Base-by-base conservation (phyloP, 2,797 vertebrate genomes). In the Sebastes nivosus region DNA sequence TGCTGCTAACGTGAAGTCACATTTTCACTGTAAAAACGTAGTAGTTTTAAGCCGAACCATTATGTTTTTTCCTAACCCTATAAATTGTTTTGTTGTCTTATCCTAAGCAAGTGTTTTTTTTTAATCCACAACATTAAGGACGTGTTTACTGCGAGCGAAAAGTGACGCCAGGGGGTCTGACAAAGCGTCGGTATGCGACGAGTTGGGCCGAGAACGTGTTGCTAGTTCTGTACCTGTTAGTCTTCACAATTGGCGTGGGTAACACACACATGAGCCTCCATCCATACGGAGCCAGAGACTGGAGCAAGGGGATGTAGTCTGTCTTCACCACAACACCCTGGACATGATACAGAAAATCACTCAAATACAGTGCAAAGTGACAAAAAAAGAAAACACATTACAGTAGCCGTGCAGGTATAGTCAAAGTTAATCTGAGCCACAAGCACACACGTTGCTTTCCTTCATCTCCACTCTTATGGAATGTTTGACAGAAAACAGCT, bases 241-340 rank as follows among this genome's bases (percentile, higher is more conserved):
- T 97, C 94, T 96, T 98, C 83, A 98, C 90, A 18, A 99, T 95
- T 0, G 98, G 98, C 2, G 98, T 99, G 3, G 97, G 96, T 69
- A 99, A 94, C 87, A 99, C 98, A 4, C 98, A 98, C 74, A 97
- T 98, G 83, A 99, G 96, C 88, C 97, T 97, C 98, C 98, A 99
- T 76, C 98, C 98, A 0, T 97, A 99, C 1, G 96, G 73, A 0
- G 98, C 98, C 77, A 99, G 94, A 6, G 98, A 99, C 91, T 97
- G 98, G 86, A 99, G 95, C 87, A 99, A 90, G 0, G 98, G 98
- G 79, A 98, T 93, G 1, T 99, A 99, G 93, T 99, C 98, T 0
- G 97, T 94, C 93, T 97, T 97, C 76, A 99, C 97, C 67, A 97
- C 96, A 11, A 92, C 95, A 16, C 97, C 97, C 98, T 99, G 86